Percentiles rank a stretch among this genome's conserved stretches.
phyloP scores from a whole-genome alignment of 2,797 vertebrate genomes.

The Cossypha heuglini region DNA sequence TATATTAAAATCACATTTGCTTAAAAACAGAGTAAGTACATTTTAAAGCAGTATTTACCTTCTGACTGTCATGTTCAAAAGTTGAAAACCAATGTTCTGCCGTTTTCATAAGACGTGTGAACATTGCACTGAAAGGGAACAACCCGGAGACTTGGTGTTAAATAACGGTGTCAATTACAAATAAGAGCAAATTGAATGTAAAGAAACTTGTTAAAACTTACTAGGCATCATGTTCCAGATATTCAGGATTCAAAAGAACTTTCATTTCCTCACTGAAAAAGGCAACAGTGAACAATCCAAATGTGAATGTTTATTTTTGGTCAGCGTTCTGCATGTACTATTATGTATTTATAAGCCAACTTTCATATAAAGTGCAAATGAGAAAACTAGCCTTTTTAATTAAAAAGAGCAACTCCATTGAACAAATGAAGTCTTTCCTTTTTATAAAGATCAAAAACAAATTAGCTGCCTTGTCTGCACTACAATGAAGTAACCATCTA shows the following conservation, averaged over 20 bases:
- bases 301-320: constrained; percentile 57
- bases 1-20: background rate
- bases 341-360: constrained; percentile 63
- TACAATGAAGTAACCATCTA: constrained; percentile 72
- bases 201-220: constrained; percentile 78
- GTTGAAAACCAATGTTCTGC: constrained; percentile 98
- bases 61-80: constrained; percentile 92
- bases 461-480: constrained; percentile 66
- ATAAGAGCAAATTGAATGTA: background rate
- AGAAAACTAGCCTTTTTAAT: constrained; percentile 70
- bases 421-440: constrained; percentile 72
- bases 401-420: constrained; percentile 69
- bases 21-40: background rate
- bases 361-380: constrained; percentile 57
- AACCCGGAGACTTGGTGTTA: constrained; percentile 38
- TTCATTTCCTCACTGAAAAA: constrained; percentile 93
- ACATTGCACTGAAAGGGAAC: constrained; percentile 85
- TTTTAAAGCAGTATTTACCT: constrained; percentile 76
- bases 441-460: constrained; percentile 72
- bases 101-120: constrained; percentile 95
- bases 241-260: constrained; percentile 87
- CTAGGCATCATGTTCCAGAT: constrained; percentile 97
- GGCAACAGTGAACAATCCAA: constrained; percentile 63
- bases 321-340: constrained; percentile 22
- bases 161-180: background rate